Percentiles rank a stretch among this genome's conserved stretches.
Conservation (phyloP, 2,113 vertebrate genomes). For the Serinus canaria region DNA sequence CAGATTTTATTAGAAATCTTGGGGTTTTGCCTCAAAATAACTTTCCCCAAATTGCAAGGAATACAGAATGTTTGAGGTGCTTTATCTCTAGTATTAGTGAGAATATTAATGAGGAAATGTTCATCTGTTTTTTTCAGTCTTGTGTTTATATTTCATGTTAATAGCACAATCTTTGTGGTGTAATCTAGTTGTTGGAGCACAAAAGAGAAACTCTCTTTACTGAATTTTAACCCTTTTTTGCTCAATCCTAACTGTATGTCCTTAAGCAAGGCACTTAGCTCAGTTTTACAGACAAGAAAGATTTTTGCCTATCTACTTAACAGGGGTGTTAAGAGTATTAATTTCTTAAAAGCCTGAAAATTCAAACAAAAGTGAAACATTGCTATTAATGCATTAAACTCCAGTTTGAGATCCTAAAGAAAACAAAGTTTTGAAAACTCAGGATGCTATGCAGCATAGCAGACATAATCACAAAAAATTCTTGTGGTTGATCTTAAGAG, state of each 20-base stretch:
- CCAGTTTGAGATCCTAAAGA: neutral
- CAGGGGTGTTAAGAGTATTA: constrained; percentile 32
- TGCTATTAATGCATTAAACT: neutral
- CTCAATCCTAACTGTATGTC: neutral
- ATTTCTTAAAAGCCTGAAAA: constrained; percentile 21
- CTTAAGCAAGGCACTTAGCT: constrained; percentile 1
- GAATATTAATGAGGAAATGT: neutral
- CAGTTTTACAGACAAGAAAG: constrained; percentile 15
- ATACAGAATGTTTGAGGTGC: neutral
- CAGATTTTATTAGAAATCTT: neutral
- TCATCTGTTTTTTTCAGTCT: neutral
- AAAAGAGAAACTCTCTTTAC: neutral
- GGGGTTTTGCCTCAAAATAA: fast-evolving
- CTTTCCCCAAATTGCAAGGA: neutral
- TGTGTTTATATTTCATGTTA: neutral
- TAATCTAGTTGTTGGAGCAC: neutral
- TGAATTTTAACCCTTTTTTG: constrained; percentile 21
- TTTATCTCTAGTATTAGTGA: neutral
- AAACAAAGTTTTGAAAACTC: neutral
- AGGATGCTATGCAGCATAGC: neutral
- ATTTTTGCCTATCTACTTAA: neutral
- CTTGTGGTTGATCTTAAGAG: neutral
- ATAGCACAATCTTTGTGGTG: neutral
- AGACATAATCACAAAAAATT: neutral
- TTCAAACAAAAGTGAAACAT: neutral